Conservation (phyloP, 2,113 vertebrate genomes). For the Naja naja region DNA sequence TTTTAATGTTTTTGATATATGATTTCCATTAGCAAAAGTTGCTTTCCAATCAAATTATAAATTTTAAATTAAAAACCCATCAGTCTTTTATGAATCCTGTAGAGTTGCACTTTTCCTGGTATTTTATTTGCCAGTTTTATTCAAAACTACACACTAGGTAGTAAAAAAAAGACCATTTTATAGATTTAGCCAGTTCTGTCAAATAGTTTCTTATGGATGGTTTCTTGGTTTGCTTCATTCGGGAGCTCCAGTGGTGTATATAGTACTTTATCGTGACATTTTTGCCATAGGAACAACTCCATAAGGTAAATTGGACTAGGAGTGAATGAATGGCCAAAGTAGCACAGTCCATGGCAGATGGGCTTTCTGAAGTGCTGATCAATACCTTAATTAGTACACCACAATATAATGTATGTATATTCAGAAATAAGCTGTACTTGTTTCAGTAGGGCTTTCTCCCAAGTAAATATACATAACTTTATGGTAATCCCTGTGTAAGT, state of each 20-base stretch:
- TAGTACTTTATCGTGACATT: not conserved
- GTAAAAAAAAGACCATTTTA: fast-evolving
- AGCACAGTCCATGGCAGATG: not conserved
- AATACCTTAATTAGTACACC: not conserved
- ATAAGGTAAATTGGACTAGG: not conserved
- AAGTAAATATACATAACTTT: not conserved
- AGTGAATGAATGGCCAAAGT: not conserved
- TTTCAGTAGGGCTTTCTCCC: not conserved
- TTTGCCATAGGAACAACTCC: not conserved
- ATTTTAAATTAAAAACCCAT: not conserved
- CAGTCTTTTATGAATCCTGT: not conserved
- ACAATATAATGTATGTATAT: not conserved
- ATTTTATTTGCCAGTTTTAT: not conserved
- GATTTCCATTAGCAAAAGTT: not conserved
- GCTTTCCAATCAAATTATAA: not conserved
- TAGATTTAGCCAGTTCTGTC: not conserved
- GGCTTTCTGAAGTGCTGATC: not conserved
- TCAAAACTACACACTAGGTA: not conserved
- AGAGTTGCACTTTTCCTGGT: slow-evolving; percentile 5
- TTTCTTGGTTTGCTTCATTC: not conserved
- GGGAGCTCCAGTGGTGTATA: not conserved
- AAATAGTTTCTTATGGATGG: not conserved
- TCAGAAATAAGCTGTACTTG: not conserved
- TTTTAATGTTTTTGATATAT: not conserved
- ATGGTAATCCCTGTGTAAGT: not conserved